Evolutionary conservation across 2,888 invertebrate species (phyloP).

Genomic region (Dicyrtoma fusca): DNA sequence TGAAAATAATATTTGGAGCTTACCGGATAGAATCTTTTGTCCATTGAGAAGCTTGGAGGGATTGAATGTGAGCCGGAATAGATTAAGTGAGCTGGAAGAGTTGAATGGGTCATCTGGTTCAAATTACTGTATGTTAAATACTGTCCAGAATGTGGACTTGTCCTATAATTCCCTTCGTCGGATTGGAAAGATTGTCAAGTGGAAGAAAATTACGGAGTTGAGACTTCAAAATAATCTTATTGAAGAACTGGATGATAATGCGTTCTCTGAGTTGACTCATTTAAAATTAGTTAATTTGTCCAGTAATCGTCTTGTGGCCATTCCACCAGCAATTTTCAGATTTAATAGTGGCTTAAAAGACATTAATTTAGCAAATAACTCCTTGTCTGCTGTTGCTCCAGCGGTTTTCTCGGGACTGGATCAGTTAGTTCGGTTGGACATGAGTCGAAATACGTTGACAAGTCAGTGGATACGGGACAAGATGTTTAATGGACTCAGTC

Average conservation of each 20-base stretch:
- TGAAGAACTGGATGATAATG: conserved; percentile 73
- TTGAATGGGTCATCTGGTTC: conserved; percentile 1
- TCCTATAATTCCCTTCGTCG: conserved; percentile 75
- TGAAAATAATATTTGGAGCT: conserved; percentile 85
- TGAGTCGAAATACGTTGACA: conserved; percentile 74
- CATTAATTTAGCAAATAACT: conserved; percentile 77
- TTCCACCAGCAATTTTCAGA: conserved; percentile 79
- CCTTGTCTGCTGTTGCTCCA: conserved; percentile 77
- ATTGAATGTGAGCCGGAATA: conserved; percentile 83
- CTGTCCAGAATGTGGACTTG: conserved; percentile 70
- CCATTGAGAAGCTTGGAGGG: conserved; percentile 76
- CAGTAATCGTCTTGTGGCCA: conserved; percentile 76
- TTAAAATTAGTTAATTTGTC: conserved; percentile 75
- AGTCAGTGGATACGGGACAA: conserved; percentile 77
- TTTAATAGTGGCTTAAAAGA: conserved; percentile 79
- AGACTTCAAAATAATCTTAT: conserved; percentile 78
- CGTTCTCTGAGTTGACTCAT: conserved; percentile 73
- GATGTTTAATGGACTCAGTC: conserved; percentile 74
- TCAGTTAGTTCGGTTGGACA: conserved; percentile 79
- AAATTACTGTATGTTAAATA: conserved; percentile 32
- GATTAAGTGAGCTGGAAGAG: conserved; percentile 73
- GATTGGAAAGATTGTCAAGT: conserved; percentile 69
- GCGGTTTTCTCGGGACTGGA: conserved; percentile 82
- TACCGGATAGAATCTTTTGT: conserved; percentile 83
- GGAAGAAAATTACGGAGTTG: conserved; percentile 75